Conservation (phyloP, 2,113 vertebrate species). For the Stigmatopora nigra region DNA sequence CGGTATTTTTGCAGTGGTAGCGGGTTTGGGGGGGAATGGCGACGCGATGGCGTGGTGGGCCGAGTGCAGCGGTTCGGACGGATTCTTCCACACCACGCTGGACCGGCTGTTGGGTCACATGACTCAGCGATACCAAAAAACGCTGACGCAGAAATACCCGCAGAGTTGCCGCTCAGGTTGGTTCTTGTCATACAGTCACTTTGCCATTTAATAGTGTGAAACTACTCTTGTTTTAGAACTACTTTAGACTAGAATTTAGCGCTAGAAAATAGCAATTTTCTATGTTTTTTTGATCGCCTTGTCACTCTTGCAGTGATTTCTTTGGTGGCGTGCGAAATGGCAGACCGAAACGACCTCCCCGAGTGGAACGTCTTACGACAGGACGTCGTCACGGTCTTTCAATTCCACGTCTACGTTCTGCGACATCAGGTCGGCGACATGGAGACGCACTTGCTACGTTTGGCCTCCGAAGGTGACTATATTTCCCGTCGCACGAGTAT, state of each 20-base stretch:
- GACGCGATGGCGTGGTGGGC: conserved; percentile 85
- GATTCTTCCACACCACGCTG: conserved; percentile 83
- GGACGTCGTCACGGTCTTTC: conserved; percentile 87
- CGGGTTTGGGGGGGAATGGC: conserved; percentile 77
- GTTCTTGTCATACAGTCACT: too few species aligned
- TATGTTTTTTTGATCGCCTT: too few species aligned
- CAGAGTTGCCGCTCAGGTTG: conserved; percentile 76
- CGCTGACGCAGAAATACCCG: conserved; percentile 75
- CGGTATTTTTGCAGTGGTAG: conserved; percentile 70
- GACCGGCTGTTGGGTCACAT: conserved; percentile 81
- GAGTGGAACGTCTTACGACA: conserved; percentile 58
- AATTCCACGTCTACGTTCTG: conserved; percentile 81
- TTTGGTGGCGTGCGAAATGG: conserved; percentile 82
- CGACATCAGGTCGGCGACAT: conserved; percentile 78
- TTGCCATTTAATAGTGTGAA: too few species aligned
- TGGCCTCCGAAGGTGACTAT: conserved; percentile 81
- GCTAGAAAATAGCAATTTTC: too few species aligned
- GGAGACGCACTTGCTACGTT: conserved; percentile 77
- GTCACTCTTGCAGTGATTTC: conserved; percentile 70
- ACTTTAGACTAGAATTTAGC: too few species aligned
- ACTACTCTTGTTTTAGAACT: too few species aligned
- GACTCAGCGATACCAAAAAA: conserved; percentile 69
- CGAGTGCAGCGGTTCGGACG: conserved; percentile 77
- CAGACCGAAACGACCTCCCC: conserved; percentile 75
- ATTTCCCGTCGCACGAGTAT: too few species aligned